Conservation (phyloP, 2,113 vertebrate genomes). For the Odobenus rosmarus region DNA sequence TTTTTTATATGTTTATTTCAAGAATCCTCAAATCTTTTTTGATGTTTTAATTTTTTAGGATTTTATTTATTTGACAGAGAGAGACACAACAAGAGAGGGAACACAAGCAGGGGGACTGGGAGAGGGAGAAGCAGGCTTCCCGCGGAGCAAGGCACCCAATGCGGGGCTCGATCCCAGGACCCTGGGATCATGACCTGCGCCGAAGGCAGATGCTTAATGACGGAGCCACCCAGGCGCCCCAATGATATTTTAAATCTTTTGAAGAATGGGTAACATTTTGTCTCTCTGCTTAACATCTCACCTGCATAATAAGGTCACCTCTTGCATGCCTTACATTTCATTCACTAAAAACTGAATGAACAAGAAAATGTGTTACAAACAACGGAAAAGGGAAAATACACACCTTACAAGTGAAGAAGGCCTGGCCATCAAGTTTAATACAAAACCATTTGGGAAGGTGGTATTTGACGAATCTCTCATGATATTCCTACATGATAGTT, state of each 20-base stretch:
- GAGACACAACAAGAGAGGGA: no score
- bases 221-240: no score
- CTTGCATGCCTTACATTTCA: neutral
- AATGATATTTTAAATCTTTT: constrained; percentile 29
- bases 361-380: neutral
- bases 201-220: no score
- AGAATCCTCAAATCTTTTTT: neutral
- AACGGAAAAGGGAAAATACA: neutral
- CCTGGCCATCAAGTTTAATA: neutral
- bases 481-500: neutral
- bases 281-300: neutral
- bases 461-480: neutral
- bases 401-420: neutral
- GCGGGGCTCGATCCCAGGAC: no score
- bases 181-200: no score
- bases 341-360: neutral
- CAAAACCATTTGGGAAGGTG: neutral
- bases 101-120: no score
- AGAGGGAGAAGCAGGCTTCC: no score
- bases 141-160: no score
- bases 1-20: neutral
- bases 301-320: neutral
- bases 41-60: neutral
- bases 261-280: neutral
- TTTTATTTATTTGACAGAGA: no score